These are phyloP conservation scores for Drosophila kuntzei DNA, from an alignment of 2,888 invertebrate species.

Conservation along the genomic window DNA sequence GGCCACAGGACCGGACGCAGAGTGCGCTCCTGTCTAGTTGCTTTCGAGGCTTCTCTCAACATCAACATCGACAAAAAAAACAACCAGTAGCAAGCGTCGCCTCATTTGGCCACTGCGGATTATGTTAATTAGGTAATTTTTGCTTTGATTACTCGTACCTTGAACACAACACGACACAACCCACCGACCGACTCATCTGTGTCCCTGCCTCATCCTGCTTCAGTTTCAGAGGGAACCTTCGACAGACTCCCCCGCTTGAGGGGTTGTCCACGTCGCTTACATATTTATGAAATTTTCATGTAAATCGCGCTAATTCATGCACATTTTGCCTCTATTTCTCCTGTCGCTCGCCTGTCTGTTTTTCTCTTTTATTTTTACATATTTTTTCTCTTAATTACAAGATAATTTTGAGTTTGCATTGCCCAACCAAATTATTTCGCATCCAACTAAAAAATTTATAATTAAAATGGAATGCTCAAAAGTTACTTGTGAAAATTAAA, in stretches of 20 bases:
- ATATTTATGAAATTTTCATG: constrained; percentile 80
- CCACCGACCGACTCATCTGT: neutral
- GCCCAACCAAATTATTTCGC: constrained; percentile 45
- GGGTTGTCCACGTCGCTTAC: constrained; percentile 61
- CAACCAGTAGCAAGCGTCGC: constrained; percentile 49
- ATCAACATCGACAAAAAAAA: constrained; percentile 1
- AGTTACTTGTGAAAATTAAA: constrained; percentile 52
- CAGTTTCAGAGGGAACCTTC: neutral
- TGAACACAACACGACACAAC: constrained; percentile 36
- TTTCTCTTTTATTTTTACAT: constrained; percentile 8
- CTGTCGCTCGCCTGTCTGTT: neutral
- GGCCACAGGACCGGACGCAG: constrained; percentile 48
- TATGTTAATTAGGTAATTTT: constrained; percentile 83
- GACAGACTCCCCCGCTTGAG: constrained; percentile 20
- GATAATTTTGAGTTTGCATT: constrained; percentile 58
- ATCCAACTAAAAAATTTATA: constrained; percentile 39
- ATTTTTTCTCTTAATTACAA: constrained; percentile 67
- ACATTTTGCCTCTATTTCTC: constrained; percentile 52
- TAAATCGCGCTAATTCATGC: constrained; percentile 78
- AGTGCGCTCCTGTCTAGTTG: constrained; percentile 21
- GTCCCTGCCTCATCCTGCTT: neutral
- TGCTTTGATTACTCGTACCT: constrained; percentile 79
- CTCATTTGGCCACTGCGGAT: constrained; percentile 82
- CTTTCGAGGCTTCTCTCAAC: constrained; percentile 31
- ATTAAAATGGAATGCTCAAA: constrained; percentile 49